Base-by-base conservation (phyloP, 2,888 invertebrate species). In the Drosophila atripex region DNA sequence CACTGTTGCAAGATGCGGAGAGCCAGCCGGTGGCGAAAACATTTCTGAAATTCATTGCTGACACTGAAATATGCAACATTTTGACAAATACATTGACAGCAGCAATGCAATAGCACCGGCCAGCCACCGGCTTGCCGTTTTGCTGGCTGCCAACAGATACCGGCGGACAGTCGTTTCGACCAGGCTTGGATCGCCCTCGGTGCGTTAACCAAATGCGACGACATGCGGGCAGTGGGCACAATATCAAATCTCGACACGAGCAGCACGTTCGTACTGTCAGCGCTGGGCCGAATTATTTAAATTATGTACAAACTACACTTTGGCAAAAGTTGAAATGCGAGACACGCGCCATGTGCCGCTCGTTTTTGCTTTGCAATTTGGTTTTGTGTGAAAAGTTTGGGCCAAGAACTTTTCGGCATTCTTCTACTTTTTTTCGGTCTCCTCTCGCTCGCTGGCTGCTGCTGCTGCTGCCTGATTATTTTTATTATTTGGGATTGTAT, bases 71-170 rank as follows among this genome's bases (percentile, higher is more conserved):
- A 84, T 82, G 76, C 88, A 86, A 76, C 72, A 73, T 75, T 80
- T 78, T 87, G 86, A 87, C 84, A 88, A 88, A 89, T 86, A 69
- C 74, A 71, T 74, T 78, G 80, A 83, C 88, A 83, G 79, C 83
- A 75, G 78, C 75, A 82, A 72, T 84, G 85, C 76, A 60, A 71
- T 57, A 51, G 58, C 58, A 18, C 35, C 49, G 16, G 54, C 49
- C 28, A 23, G 54, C 21, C 21, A 21, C 21, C 21, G 21, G 21
- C 21, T 21, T 12, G 21, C 21, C 50, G 18, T 23, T 41, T 41
- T 49, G 52, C 39, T 56, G 45, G 53, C 47, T 61, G 60, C 28
- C 30, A 28, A 25, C 59, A 23, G 35, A 35, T 35, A 35, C n/a
- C 35, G n/a, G 32, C 35, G n/a, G 32, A 21, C 45, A 35, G 23